Conservation (phyloP, 1,140 invertebrate genomes). For the Lepidurus apus region DNA sequence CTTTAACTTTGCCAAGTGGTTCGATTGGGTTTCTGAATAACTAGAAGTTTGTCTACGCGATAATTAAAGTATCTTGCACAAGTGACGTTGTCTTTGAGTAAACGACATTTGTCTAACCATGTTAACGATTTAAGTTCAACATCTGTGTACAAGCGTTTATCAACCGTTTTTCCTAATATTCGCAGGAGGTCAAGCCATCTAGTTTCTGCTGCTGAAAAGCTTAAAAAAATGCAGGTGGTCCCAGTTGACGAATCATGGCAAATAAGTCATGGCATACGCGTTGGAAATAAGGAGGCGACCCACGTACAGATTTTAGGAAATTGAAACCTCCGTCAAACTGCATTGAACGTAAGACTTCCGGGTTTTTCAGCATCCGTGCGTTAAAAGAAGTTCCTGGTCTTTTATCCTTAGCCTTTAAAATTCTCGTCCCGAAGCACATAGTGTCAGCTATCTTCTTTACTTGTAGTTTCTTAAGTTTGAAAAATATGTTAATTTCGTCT, state of each 20-base stretch:
- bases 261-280: too few species aligned
- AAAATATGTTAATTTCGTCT: too few species aligned
- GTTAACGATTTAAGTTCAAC: background rate
- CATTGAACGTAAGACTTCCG: background rate
- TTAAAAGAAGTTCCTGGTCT: background rate
- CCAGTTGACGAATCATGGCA: background rate
- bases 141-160: background rate
- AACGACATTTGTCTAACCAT: background rate
- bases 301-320: background rate
- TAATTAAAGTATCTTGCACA: background rate
- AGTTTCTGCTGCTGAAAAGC: background rate
- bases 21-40: background rate
- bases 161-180: background rate
- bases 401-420: background rate
- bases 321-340: slow-evolving; percentile 5
- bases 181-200: too few species aligned
- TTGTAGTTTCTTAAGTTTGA: background rate
- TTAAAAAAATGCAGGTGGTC: background rate
- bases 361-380: background rate
- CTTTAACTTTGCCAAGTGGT: background rate
- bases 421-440: background rate
- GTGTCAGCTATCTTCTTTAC: background rate
- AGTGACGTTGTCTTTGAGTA: background rate
- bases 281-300: background rate
- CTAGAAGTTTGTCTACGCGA: background rate